A percentile compares a stretch with the other conserved stretches of the same genome.
phyloP scores from a whole-genome alignment of 53 echinoderm and acorn worm species.

The Paracentrotus lividus region DNA sequence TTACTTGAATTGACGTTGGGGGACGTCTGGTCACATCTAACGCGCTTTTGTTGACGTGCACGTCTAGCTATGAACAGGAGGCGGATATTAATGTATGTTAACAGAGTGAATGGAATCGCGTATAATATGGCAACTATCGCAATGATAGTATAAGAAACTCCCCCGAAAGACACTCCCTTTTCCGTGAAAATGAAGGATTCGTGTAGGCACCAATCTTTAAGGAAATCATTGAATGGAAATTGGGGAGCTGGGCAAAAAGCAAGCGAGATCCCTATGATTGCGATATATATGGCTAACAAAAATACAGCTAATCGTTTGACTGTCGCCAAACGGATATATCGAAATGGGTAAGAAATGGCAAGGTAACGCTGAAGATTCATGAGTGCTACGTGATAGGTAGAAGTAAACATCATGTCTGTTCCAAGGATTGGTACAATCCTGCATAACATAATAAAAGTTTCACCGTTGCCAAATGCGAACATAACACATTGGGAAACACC shows the following conservation, averaged over 20 bases:
- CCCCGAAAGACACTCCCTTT: neutral
- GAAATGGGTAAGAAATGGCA: neutral
- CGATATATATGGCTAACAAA: neutral
- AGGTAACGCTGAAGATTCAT: conserved; percentile 20
- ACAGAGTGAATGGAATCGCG: neutral
- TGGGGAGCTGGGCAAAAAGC: neutral
- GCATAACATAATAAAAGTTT: neutral
- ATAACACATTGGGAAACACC: neutral
- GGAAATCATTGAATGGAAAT: neutral
- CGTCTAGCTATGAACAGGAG: conserved; percentile 9
- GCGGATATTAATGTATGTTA: conserved; percentile 1
- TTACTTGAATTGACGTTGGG: neutral
- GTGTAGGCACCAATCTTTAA: neutral
- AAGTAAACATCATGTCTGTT: neutral
- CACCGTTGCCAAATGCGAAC: neutral
- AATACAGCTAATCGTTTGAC: neutral
- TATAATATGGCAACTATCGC: neutral
- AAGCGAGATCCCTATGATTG: neutral
- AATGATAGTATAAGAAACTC: too few relatives aligned
- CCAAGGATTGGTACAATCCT: neutral
- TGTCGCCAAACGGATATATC: neutral
- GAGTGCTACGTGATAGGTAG: neutral
- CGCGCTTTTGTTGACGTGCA: neutral
- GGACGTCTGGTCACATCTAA: neutral
- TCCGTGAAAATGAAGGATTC: neutral